Percentiles rank a stretch among this genome's conserved stretches.
Conservation (phyloP, 2,888 invertebrate genomes). For the Tiphia femorata region DNA sequence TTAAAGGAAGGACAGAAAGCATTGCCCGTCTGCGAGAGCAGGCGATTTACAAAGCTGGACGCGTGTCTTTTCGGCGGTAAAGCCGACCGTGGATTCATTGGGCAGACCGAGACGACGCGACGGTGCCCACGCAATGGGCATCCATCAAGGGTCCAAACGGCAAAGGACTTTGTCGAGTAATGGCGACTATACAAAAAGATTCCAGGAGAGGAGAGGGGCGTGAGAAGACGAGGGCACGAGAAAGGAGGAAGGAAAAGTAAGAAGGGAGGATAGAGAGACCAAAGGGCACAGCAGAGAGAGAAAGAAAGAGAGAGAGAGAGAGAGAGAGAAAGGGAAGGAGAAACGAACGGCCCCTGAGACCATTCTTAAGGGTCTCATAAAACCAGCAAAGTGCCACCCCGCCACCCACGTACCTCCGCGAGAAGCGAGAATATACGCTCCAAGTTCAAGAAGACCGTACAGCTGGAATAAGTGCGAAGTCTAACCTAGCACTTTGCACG, state of each 20-base stretch:
- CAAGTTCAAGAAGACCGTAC: slow-evolving; percentile 44
- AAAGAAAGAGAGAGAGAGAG: slow-evolving; percentile 27
- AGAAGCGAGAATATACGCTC: slow-evolving; percentile 54
- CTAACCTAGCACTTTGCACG: too few species aligned
- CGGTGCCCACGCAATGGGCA: slow-evolving; percentile 62
- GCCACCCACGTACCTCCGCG: slow-evolving; percentile 64
- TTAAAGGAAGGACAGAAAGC: background rate
- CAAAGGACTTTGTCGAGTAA: slow-evolving; percentile 64
- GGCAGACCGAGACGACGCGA: slow-evolving; percentile 50
- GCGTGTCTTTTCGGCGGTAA: slow-evolving; percentile 43
- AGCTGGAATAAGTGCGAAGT: slow-evolving; percentile 55
- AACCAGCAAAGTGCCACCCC: slow-evolving; percentile 62
- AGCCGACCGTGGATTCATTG: slow-evolving; percentile 48
- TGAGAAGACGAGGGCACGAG: slow-evolving; percentile 24
- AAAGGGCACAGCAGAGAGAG: too few species aligned
- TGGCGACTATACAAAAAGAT: slow-evolving; percentile 59
- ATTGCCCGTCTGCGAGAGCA: slow-evolving; percentile 10
- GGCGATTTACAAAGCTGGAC: slow-evolving; percentile 45
- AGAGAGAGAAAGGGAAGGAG: slow-evolving; percentile 18
- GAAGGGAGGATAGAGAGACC: slow-evolving; percentile 21
- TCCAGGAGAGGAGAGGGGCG: slow-evolving; percentile 32
- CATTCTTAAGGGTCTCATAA: slow-evolving; percentile 62
- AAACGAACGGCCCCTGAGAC: slow-evolving; percentile 42
- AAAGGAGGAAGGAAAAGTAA: slow-evolving; percentile 14
- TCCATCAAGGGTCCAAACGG: slow-evolving; percentile 62